Evolutionary conservation across 2,113 vertebrate genomes (phyloP).

Genomic region (Pygoscelis antarcticus): DNA sequence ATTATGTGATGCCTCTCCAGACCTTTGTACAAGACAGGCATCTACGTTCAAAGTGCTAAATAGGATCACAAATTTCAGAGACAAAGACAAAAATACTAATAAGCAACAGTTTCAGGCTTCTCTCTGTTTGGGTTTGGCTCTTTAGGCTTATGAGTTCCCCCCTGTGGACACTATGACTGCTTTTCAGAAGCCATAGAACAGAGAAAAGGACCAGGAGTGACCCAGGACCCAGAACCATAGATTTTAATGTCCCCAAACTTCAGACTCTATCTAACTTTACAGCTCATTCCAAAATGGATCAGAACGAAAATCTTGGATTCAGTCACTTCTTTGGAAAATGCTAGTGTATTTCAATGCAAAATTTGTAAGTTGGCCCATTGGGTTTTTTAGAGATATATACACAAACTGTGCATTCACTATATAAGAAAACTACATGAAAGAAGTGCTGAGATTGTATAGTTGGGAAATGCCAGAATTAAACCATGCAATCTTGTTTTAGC

Average conservation of each 20-base stretch:
- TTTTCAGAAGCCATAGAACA: background rate
- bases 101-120: background rate
- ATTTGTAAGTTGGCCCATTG: background rate
- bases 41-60: accelerated
- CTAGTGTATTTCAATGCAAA: background rate
- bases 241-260: background rate
- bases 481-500: background rate
- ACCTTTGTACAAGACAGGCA: background rate
- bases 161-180: background rate
- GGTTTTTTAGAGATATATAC: background rate
- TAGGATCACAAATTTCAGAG: background rate
- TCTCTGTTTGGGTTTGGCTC: background rate
- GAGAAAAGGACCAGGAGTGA: background rate
- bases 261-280: background rate
- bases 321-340: background rate
- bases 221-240: background rate
- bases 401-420: background rate
- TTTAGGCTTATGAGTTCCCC: background rate
- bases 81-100: background rate
- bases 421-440: background rate
- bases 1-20: background rate
- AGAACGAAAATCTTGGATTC: background rate
- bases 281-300: background rate
- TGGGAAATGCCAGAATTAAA: background rate
- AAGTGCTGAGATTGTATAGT: background rate